Conservation (phyloP, 2,113 vertebrate genomes). For the Sprattus sprattus region DNA sequence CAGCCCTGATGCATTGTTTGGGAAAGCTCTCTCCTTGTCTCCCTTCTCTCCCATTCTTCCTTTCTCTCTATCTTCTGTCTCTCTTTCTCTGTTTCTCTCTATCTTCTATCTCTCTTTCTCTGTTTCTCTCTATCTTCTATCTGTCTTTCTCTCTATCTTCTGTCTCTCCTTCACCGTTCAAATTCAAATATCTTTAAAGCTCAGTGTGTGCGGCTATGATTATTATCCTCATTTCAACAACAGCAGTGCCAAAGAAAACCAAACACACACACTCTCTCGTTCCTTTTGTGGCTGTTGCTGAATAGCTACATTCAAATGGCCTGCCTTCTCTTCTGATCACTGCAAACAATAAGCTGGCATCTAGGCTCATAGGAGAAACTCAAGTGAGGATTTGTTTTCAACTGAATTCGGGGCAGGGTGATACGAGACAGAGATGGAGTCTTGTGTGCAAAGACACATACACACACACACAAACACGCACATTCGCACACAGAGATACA, state of each 20-base stretch:
- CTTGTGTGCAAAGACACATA: not conserved
- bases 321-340: not conserved
- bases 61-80: not conserved
- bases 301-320: not conserved
- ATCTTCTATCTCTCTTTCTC: not conserved
- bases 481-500: not conserved
- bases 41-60: not conserved
- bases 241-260: not conserved
- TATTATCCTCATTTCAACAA: not conserved
- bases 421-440: conserved; percentile 1
- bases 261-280: not conserved
- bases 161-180: not conserved
- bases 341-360: conserved; percentile 7
- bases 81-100: not conserved
- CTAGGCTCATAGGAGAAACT: not conserved
- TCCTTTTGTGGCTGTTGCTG: not conserved
- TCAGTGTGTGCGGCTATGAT: not conserved
- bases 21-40: not conserved
- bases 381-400: not conserved
- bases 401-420: not conserved
- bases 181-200: not conserved
- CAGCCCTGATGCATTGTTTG: not conserved
- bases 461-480: not conserved
- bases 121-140: not conserved
- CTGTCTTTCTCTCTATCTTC: too few species aligned